Percentiles rank a stretch among this genome's conserved stretches.
Evolutionary conservation across 1,140 invertebrate species (phyloP).

Genomic region (Orchestia grillus): DNA sequence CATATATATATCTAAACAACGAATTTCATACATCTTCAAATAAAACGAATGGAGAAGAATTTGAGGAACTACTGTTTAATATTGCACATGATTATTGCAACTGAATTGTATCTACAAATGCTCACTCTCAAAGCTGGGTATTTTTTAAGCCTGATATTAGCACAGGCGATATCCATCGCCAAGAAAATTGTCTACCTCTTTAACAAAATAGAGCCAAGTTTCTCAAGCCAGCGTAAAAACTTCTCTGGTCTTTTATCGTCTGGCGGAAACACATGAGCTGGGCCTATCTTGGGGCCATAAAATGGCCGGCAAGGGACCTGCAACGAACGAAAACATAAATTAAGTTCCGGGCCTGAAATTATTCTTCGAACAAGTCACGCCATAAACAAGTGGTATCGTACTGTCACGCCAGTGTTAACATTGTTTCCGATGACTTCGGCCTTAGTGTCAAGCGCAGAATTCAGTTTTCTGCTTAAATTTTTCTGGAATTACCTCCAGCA

Average conservation of each 20-base stretch:
- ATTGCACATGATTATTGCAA: background rate
- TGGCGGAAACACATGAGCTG: background rate
- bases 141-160: background rate
- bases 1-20: background rate
- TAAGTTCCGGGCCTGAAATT: background rate
- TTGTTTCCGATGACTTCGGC: background rate
- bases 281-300: background rate
- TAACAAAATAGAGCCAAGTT: background rate
- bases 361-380: background rate
- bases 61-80: background rate
- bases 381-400: background rate
- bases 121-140: background rate
- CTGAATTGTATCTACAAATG: background rate
- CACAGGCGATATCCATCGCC: background rate
- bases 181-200: background rate
- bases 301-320: background rate
- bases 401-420: background rate
- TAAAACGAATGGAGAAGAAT: background rate
- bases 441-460: background rate
- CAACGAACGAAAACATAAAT: background rate
- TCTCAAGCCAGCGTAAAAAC: background rate
- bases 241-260: background rate
- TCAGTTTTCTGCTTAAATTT: background rate
- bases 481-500: background rate
- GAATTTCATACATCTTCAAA: background rate